phyloP scores from a whole-genome alignment of 2,797 vertebrate species.

The Varecia variegata region DNA sequence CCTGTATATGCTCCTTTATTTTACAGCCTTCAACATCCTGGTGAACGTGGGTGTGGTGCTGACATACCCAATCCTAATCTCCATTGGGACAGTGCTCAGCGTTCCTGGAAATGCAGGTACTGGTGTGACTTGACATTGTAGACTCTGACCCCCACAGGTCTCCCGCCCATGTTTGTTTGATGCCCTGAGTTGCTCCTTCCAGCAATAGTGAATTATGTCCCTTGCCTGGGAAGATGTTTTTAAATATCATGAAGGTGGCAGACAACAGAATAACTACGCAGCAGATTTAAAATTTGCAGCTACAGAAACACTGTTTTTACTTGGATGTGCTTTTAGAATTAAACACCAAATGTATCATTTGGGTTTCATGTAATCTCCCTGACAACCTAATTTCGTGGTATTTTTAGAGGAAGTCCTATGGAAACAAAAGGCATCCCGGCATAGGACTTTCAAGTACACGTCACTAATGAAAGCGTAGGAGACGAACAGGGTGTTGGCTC shows the following conservation, averaged over 20 bases:
- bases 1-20: background rate
- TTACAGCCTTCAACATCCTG: conserved; percentile 95
- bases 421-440: conserved; percentile 60
- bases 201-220: conserved; percentile 16
- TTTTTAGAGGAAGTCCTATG: conserved; percentile 61
- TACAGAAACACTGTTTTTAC: conserved; percentile 63
- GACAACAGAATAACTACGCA: conserved; percentile 58
- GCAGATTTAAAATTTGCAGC: conserved; percentile 55
- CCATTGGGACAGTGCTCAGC: conserved; percentile 97
- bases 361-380: conserved; percentile 64
- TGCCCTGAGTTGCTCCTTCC: background rate
- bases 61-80: conserved; percentile 98
- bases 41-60: conserved; percentile 96
- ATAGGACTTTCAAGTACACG: background rate
- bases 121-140: background rate
- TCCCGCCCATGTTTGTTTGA: background rate
- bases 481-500: background rate
- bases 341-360: conserved; percentile 70
- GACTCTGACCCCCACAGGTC: background rate
- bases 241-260: conserved; percentile 57
- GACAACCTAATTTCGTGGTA: conserved; percentile 63
- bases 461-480: conserved; percentile 37
- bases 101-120: conserved; percentile 98
- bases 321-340: conserved; percentile 60
- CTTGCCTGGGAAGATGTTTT: conserved; percentile 52